Evolutionary conservation across 2,113 vertebrate genomes (phyloP).

Genomic region (Oxyura jamaicensis): DNA sequence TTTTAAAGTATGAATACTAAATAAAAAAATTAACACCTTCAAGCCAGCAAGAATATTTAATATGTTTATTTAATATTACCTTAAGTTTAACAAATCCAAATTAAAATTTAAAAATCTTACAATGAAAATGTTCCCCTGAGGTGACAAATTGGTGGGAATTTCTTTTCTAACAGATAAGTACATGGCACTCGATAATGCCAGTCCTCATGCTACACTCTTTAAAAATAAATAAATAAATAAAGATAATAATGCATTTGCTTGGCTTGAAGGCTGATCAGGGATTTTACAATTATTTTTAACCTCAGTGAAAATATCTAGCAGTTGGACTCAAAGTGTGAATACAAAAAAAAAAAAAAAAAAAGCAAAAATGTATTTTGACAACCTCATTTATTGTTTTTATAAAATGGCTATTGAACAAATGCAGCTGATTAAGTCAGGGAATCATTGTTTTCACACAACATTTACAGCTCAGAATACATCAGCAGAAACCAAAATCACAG

Average conservation of each 20-base stretch:
- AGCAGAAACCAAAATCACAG: neutral
- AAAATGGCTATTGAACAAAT: neutral
- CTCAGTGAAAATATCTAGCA: neutral
- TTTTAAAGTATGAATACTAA: neutral
- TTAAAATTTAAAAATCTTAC: neutral
- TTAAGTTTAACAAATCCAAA: neutral
- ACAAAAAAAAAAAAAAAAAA: neutral
- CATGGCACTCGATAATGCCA: neutral
- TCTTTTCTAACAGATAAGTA: neutral
- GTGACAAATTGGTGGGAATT: neutral
- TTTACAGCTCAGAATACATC: neutral
- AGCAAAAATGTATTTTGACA: neutral
- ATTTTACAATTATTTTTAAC: neutral
- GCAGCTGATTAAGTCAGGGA: neutral
- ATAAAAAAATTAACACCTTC: neutral
- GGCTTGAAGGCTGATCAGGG: neutral
- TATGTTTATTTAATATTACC: neutral
- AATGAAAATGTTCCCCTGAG: neutral
- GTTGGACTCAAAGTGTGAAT: neutral
- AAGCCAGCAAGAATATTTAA: neutral
- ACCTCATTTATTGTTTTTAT: neutral
- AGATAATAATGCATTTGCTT: neutral
- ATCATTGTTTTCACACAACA: neutral
- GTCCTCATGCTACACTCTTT: neutral
- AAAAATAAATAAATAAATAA: neutral